Evolutionary conservation across 2,797 vertebrate species (phyloP), one percentile per base, ranked within the genome.

Genomic region (Pangasius macronema): DNA sequence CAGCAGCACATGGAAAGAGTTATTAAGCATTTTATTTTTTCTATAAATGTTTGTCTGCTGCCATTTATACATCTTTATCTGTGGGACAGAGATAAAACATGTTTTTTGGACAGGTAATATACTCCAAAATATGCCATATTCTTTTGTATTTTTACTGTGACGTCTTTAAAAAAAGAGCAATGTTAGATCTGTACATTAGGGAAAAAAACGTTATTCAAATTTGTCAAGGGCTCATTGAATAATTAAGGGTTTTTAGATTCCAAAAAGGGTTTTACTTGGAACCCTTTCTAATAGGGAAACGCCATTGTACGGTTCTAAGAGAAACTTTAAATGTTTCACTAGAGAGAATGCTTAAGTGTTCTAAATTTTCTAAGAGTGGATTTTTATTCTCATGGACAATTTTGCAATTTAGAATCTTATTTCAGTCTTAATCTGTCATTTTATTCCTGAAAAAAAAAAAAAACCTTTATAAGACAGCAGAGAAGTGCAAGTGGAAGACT

Each of bases 1-100:
- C 5, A 61, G 89, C 55, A 76, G 85, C 55, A 89, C 61, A 86
- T 36, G 87, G 18, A 83, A 63, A 14, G 16, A 18, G 22, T 82
- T 85, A 9, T 63, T 3, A 33, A 68, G 22, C n/a, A 30, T 80
- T 86, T 75, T 57, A 36, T 18, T 75, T 59, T 46, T 14, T 20
- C 6, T 4, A 18, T 6, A 30, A 33, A n/a, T 46, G 46, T 75
- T 0, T 49, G 27, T 85, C 39, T 72, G 57, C 24, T 24, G 5
- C 2, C 2, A 14, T 68, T 67, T 55, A 55, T 55, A 27, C 67
- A 33, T n/a, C 0, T 67, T 51, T 30, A 67, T 61, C 30, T 63
- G 39, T 63, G 39, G 22, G 33, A 39, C 77, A 81, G 33, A 59
- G 5, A 63, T 27, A 0, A 63, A 63, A 27, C 22, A 24, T 51